phyloP scores from a whole-genome alignment of 2,797 vertebrate species.

The Melanotaenia maccullochi region DNA sequence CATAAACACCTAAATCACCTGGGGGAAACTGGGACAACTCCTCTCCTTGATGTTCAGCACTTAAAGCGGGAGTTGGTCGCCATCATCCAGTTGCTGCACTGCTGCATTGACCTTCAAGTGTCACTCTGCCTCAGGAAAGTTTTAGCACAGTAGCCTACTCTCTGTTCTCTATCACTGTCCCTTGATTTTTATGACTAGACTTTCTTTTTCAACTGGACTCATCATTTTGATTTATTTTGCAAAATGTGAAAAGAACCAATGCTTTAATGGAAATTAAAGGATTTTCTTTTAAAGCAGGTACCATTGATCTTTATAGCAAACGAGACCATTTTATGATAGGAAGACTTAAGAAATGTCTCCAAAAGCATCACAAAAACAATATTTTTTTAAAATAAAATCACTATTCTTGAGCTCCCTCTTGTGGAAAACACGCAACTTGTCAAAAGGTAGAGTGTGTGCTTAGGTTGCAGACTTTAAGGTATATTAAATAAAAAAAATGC shows the following conservation, averaged over 20 bases:
- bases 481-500: not conserved
- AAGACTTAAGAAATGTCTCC: not conserved
- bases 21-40: conserved; percentile 16
- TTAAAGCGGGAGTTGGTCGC: not conserved
- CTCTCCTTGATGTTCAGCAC: not conserved
- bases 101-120: conserved; percentile 5
- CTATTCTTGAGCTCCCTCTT: conserved; percentile 15
- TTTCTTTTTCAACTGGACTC: not conserved
- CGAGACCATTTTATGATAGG: not conserved
- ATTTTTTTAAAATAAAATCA: not conserved
- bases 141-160: not conserved
- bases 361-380: not conserved
- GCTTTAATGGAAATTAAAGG: not conserved
- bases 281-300: not conserved
- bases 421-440: not conserved
- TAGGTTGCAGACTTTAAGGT: not conserved
- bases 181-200: not conserved
- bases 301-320: not conserved
- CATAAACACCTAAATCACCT: not conserved
- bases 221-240: not conserved
- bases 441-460: not conserved
- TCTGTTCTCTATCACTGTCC: not conserved
- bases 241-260: not conserved
- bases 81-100: conserved; percentile 6
- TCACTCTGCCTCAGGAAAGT: not conserved